These are phyloP conservation scores for Conistra vaccinii DNA, from an alignment of 2,888 invertebrate genomes.

Conservation along the genomic window DNA sequence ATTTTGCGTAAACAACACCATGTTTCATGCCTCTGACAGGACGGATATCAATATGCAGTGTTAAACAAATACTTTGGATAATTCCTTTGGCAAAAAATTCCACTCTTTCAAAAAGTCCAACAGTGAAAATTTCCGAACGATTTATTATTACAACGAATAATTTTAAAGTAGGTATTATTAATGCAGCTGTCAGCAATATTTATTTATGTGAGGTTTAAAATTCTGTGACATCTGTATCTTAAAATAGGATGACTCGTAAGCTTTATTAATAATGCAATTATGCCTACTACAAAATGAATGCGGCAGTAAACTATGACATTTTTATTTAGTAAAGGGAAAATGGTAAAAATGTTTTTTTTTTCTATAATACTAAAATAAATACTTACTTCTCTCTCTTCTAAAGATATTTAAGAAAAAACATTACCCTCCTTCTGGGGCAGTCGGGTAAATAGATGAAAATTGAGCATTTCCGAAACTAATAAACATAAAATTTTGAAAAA, in stretches of 20 bases:
- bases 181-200: background rate
- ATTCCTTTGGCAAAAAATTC: background rate
- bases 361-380: no score
- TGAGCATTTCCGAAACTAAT: no score
- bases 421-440: no score
- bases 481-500: no score
- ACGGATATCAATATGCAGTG: background rate
- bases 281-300: background rate
- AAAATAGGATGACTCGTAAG: constrained; percentile 2
- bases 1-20: constrained; percentile 45
- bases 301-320: background rate
- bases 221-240: constrained; percentile 14
- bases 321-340: background rate
- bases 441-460: no score
- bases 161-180: constrained; percentile 11
- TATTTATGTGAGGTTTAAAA: constrained; percentile 16
- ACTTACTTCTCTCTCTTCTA: no score
- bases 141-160: constrained; percentile 19
- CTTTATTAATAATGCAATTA: background rate
- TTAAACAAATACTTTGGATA: constrained; percentile 7
- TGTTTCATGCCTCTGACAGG: constrained; percentile 20
- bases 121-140: background rate
- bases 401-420: no score
- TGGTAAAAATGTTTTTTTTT: no score
- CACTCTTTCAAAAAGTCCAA: background rate